Evolutionary conservation across 1,140 invertebrate genomes (phyloP).

Genomic region (Macrobrachium rosenbergii): DNA sequence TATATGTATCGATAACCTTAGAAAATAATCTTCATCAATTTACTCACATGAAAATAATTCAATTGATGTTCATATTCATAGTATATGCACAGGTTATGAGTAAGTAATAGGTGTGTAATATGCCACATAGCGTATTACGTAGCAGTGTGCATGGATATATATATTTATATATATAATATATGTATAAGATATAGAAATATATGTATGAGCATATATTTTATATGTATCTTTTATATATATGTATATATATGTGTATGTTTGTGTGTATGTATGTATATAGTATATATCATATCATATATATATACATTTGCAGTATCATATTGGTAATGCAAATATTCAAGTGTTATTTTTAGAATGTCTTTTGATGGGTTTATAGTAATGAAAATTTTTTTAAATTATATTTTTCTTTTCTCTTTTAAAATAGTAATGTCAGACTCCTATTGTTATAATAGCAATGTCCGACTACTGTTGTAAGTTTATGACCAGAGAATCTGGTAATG

Average conservation of each 20-base stretch:
- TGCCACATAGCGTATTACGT: background rate
- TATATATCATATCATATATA: background rate
- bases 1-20: background rate
- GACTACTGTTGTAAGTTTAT: no score
- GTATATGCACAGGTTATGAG: slow-evolving; percentile 10
- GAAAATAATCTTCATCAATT: background rate
- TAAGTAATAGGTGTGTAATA: slow-evolving; percentile 8
- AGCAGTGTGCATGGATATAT: background rate
- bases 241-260: no score
- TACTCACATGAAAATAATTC: background rate
- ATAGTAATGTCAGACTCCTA: no score
- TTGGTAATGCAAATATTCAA: slow-evolving; percentile 22
- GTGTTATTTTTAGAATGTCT: slow-evolving; percentile 18
- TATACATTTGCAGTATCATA: slow-evolving; percentile 20
- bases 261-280: no score
- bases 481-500: no score
- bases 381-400: background rate
- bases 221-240: no score
- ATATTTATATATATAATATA: slow-evolving; percentile 2
- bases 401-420: no score
- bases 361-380: slow-evolving; percentile 12
- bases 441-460: no score
- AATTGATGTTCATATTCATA: slow-evolving; percentile 3
- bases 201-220: no score
- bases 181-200: no score